Conservation (phyloP, 2,888 invertebrate species). For the Diaprepes abbreviatus region DNA sequence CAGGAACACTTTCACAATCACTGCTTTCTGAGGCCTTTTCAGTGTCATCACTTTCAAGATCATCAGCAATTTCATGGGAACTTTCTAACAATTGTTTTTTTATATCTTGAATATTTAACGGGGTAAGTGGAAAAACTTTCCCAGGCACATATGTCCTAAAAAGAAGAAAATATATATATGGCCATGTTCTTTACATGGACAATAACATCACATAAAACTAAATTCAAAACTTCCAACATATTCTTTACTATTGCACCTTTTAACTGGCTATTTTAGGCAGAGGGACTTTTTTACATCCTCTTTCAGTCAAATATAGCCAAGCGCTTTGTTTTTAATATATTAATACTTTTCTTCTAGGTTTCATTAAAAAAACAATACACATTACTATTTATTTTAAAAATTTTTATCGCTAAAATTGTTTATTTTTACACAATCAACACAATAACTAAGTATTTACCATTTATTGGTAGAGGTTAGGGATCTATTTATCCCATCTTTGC, state of each 20-base stretch:
- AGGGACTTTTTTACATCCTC: too few species aligned
- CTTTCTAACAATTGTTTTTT: conserved; percentile 27
- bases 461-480: conserved; percentile 8
- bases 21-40: conserved; percentile 12
- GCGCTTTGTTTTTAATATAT: too few species aligned
- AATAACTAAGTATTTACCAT: conserved; percentile 12
- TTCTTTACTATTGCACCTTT: too few species aligned
- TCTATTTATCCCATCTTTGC: conserved; percentile 10
- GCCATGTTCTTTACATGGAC: not conserved
- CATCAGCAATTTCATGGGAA: conserved; percentile 22
- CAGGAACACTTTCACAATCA: conserved; percentile 7
- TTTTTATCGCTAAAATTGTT: too few species aligned
- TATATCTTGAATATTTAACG: conserved; percentile 33
- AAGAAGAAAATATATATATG: not conserved
- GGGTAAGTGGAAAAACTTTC: conserved; percentile 22
- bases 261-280: too few species aligned
- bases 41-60: conserved; percentile 3
- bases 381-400: too few species aligned
- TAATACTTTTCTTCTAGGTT: too few species aligned
- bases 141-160: conserved; percentile 36
- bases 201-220: too few species aligned
- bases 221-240: too few species aligned
- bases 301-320: too few species aligned
- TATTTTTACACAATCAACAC: too few species aligned
- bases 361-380: too few species aligned